phyloP scores from a whole-genome alignment of 2,888 invertebrate genomes.

The Coelinius sp. region DNA sequence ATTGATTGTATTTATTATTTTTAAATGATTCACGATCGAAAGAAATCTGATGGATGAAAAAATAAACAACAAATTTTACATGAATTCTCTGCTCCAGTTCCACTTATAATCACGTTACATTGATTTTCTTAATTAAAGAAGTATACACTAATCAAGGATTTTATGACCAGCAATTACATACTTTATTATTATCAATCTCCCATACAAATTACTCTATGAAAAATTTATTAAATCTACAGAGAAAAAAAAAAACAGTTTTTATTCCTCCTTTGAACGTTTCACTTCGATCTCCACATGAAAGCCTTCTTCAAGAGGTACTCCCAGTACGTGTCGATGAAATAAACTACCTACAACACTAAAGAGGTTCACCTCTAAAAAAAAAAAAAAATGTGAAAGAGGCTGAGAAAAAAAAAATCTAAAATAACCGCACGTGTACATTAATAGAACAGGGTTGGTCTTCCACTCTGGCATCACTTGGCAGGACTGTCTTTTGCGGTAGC shows the following conservation, averaged over 20 bases:
- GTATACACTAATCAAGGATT: constrained; percentile 52
- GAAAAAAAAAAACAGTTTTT: background rate
- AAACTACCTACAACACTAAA: background rate
- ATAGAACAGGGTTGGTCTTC: constrained; percentile 55
- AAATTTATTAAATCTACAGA: background rate
- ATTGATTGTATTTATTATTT: background rate
- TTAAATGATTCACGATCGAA: background rate
- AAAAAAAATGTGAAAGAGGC: background rate
- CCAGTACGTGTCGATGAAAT: constrained; percentile 8
- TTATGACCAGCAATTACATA: constrained; percentile 60
- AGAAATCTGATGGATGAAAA: background rate
- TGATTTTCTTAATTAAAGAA: constrained; percentile 8
- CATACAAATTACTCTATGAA: constrained; percentile 42
- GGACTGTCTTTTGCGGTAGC: constrained; percentile 40
- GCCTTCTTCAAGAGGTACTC: constrained; percentile 27
- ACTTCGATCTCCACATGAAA: background rate
- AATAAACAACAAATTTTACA: background rate
- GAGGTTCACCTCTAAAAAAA: background rate
- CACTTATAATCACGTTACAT: background rate
- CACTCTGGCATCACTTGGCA: constrained; percentile 32
- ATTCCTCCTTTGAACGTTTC: background rate
- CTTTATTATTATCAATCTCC: constrained; percentile 56
- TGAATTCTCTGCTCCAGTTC: background rate
- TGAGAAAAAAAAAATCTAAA: constrained; percentile 38
- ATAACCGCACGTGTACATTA: constrained; percentile 56